phyloP scores from a whole-genome alignment of 2,113 vertebrate species.

The Toxostoma redivivum region DNA sequence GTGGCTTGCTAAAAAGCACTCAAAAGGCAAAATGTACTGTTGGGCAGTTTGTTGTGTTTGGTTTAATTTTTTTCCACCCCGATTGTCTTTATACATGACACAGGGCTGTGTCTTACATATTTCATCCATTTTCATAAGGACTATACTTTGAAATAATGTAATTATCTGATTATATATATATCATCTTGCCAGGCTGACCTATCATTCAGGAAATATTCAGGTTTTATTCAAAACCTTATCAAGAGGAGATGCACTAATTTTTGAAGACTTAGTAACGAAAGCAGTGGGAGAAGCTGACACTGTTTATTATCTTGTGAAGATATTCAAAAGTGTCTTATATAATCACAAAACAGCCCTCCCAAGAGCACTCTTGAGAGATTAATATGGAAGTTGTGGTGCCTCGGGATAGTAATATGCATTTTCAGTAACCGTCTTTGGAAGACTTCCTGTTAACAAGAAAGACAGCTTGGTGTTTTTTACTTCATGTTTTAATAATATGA shows the following conservation, averaged over 20 bases:
- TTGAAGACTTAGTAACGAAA: not conserved
- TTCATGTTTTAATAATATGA: conserved; percentile 9
- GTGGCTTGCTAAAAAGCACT: not conserved
- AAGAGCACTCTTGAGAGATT: not conserved
- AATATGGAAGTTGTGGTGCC: conserved; percentile 15
- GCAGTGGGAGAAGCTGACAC: not conserved
- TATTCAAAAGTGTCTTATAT: conserved; percentile 24
- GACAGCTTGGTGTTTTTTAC: not conserved
- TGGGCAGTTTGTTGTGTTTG: not conserved
- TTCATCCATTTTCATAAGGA: not conserved
- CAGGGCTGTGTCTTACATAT: not conserved
- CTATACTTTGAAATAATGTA: not conserved
- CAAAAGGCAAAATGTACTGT: not conserved
- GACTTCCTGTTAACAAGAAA: conserved; percentile 6
- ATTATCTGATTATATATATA: not conserved
- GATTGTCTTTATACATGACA: not conserved
- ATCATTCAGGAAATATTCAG: not conserved
- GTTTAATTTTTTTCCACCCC: not conserved
- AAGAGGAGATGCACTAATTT: not conserved
- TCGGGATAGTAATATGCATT: not conserved
- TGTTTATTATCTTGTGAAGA: conserved; percentile 2
- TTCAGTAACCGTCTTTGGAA: not conserved
- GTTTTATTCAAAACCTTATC: not conserved
- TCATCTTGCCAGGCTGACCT: not conserved
- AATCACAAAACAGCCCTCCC: not conserved